phyloP scores from a whole-genome alignment of 1,140 invertebrate genomes.

The Sesamia nonagrioides region DNA sequence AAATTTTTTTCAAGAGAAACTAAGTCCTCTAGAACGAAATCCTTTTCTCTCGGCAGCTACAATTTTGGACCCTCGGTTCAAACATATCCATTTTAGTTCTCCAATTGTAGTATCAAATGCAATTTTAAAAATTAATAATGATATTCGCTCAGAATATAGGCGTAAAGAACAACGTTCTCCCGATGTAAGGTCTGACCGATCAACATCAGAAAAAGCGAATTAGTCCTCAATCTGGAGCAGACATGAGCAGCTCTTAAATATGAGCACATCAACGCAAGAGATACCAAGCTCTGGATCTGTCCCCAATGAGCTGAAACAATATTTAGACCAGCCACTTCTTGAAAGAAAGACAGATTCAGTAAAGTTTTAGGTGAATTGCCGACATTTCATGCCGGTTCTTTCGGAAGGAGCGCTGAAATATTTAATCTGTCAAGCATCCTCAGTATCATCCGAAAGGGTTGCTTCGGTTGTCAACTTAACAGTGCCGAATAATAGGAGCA shows the following conservation, averaged over 20 bases:
- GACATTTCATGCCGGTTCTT: no score
- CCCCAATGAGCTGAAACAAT: slow-evolving; percentile 58
- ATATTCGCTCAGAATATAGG: slow-evolving; percentile 58
- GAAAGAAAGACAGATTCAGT: slow-evolving; percentile 50
- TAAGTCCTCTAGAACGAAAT: slow-evolving; percentile 56
- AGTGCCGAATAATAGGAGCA: no score
- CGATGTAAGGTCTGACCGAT: no score
- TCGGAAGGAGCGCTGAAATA: no score
- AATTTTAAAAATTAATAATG: slow-evolving; percentile 53
- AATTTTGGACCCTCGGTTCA: slow-evolving; percentile 8
- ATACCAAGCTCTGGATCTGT: slow-evolving; percentile 26
- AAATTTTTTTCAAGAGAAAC: slow-evolving; percentile 52
- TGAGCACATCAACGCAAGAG: slow-evolving; percentile 47
- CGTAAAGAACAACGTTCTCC: slow-evolving; percentile 60
- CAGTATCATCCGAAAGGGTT: no score
- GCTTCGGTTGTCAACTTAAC: no score
- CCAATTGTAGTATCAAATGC: slow-evolving; percentile 59
- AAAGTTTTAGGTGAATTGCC: slow-evolving; percentile 53
- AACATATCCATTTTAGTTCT: slow-evolving; percentile 52
- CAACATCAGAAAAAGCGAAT: slow-evolving; percentile 51
- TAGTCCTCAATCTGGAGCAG: slow-evolving; percentile 52
- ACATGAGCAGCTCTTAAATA: slow-evolving; percentile 54
- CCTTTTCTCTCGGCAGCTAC: slow-evolving; percentile 63
- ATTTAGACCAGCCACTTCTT: slow-evolving; percentile 53
- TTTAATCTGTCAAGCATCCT: no score